Conservation (phyloP, 2,113 vertebrate genomes). For the Sapajus apella region DNA sequence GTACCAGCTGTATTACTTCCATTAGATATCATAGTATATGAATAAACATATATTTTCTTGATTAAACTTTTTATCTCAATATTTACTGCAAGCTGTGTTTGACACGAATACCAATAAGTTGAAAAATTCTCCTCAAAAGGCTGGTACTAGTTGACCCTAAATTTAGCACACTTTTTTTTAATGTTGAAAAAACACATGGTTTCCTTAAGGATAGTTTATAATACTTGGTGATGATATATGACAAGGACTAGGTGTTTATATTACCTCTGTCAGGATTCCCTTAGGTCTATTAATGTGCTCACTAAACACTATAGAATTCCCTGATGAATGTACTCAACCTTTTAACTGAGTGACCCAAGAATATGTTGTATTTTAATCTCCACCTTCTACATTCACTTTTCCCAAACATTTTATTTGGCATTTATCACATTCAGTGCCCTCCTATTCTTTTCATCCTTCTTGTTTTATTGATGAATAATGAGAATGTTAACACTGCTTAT, state of each 20-base stretch:
- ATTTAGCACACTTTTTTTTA: slow-evolving; percentile 64
- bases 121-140: slow-evolving; percentile 71
- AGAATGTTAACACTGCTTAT: slow-evolving; percentile 77
- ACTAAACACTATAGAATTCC: slow-evolving; percentile 66
- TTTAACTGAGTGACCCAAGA: slow-evolving; percentile 70
- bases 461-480: slow-evolving; percentile 75
- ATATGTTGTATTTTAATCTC: slow-evolving; percentile 59
- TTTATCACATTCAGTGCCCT: slow-evolving; percentile 54
- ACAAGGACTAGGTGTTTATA: slow-evolving; percentile 75
- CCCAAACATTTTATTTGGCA: slow-evolving; percentile 72
- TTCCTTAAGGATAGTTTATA: slow-evolving; percentile 69
- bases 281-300: slow-evolving; percentile 65
- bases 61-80: slow-evolving; percentile 27
- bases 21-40: background rate
- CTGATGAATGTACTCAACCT: slow-evolving; percentile 65
- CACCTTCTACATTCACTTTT: slow-evolving; percentile 57
- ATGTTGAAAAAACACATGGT: slow-evolving; percentile 22
- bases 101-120: background rate
- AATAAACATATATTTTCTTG: slow-evolving; percentile 42
- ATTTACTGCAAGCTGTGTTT: slow-evolving; percentile 42
- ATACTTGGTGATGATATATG: slow-evolving; percentile 74
- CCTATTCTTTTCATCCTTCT: slow-evolving; percentile 53
- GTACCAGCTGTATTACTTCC: background rate
- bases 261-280: slow-evolving; percentile 67
- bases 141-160: slow-evolving; percentile 70